Percentiles rank a stretch among this genome's conserved stretches.
These are phyloP conservation scores for Drosophila cardini DNA, from an alignment of 1,140 invertebrate species.

Conservation along the genomic window DNA sequence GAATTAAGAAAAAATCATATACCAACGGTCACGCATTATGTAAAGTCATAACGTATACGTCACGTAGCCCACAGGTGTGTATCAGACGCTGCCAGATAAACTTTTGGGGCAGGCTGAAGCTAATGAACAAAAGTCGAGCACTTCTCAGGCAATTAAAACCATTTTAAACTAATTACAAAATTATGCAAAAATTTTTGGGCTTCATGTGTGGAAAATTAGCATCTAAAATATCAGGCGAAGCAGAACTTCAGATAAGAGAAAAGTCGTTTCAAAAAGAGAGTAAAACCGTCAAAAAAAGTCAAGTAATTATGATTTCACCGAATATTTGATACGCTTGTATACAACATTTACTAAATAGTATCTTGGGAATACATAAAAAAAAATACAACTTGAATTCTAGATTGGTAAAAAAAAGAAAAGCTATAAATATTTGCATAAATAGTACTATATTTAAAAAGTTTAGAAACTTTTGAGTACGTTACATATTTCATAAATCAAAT, in stretches of 20 bases:
- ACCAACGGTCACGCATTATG: conserved; percentile 34
- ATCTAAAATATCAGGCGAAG: conserved; percentile 34
- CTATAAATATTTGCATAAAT: no score
- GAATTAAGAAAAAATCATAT: neutral
- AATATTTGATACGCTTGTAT: conserved; percentile 21
- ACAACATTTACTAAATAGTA: conserved; percentile 17
- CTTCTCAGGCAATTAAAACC: conserved; percentile 57
- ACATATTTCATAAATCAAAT: no score
- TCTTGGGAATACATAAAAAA: no score
- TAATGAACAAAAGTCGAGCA: conserved; percentile 38
- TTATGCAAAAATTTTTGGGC: conserved; percentile 64
- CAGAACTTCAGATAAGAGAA: conserved; percentile 32
- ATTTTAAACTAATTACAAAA: conserved; percentile 72
- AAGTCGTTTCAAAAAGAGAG: conserved; percentile 4
- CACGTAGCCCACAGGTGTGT: conserved; percentile 51
- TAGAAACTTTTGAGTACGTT: no score
- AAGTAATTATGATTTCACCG: no score
- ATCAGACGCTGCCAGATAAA: conserved; percentile 47
- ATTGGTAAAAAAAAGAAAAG: no score
- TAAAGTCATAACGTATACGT: conserved; percentile 39
- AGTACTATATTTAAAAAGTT: no score
- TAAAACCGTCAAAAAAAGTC: conserved; percentile 29
- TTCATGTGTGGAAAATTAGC: conserved; percentile 30
- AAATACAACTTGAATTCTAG: no score
- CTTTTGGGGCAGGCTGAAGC: conserved; percentile 16